Conservation (phyloP, 1,140 invertebrate species). For the Nylanderia fulva region DNA sequence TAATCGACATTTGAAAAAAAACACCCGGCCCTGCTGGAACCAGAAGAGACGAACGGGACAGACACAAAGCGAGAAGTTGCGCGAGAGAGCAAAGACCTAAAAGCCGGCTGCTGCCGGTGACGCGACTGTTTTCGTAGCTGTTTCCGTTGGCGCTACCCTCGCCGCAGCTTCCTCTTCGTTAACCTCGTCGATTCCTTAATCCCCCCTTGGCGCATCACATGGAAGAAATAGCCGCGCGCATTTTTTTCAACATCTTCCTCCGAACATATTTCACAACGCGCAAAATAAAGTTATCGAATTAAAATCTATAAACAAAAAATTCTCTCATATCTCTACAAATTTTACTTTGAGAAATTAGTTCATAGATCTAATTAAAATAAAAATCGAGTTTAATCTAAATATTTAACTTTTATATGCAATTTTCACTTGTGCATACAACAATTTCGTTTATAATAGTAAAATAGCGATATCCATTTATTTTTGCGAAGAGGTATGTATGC, state of each 20-base stretch:
- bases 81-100: constrained; percentile 65
- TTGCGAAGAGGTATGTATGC: not conserved
- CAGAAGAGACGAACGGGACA: constrained; percentile 41
- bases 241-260: constrained; percentile 8
- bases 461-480: not conserved
- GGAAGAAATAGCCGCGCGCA: constrained; percentile 50
- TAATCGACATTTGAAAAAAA: constrained; percentile 51
- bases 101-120: constrained; percentile 66
- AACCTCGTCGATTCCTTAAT: constrained; percentile 70
- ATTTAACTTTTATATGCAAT: not conserved
- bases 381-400: not conserved
- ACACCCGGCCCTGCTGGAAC: constrained; percentile 41
- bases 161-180: constrained; percentile 46
- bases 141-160: constrained; percentile 58
- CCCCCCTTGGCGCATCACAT: constrained; percentile 53
- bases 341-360: not conserved
- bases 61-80: constrained; percentile 57
- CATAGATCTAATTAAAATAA: not conserved
- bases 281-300: not conserved
- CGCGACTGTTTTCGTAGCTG: constrained; percentile 63
- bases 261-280: constrained; percentile 7
- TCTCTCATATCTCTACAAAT: not conserved
- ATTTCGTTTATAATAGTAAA: not conserved
- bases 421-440: not conserved
- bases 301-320: not conserved